Evolutionary conservation across 2,797 vertebrate species (phyloP), one percentile per base, ranked within the genome.

Genomic region (Girardinus metallicus): DNA sequence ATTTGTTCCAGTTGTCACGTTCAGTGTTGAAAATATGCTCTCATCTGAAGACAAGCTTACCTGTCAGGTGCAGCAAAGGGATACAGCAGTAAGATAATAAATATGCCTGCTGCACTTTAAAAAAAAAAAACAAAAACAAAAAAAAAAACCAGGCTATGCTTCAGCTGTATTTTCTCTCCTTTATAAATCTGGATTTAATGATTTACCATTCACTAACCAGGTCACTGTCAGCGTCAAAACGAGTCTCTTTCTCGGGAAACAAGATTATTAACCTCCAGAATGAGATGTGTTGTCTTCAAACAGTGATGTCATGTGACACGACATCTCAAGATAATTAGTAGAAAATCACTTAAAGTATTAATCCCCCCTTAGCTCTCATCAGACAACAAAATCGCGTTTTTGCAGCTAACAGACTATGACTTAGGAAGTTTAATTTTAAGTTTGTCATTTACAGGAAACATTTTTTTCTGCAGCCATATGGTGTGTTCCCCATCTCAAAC

Each of bases 391-490:
- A 71, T 71, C 3, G 26, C 41, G 6, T 44, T 44, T 44, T 71
- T 29, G 12, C n/a, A 34, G 16, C n/a, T 26, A 60, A 23, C 11
- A 76, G 29, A 8, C 18, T 26, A 4, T 26, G 3, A 60, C 41
- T 75, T 2, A 44, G 53, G 9, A 29, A 62, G 31, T 31, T 64
- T 21, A 7, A 76, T 34, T 46, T 23, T 7, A 64, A 76, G 18
- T 64, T 47, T 76, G 34, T 26, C 13, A n/a, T 57, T 75, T 75
- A 29, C 1, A 29, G 15, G 43, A 34, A 34, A 12, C 4, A 13
- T 47, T 15, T 41, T 11, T 57, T 57, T 31, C 16, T 15, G 4
- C 53, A 78, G 21, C 47, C 74, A 82, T 53, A 85, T 76, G 68
- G 39, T 7, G 31, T 66, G 70, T 21, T 83, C 15, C 44, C 10